A percentile compares a stretch with the other conserved stretches of the same genome.
Conservation (phyloP, 2,888 invertebrate genomes). For the Agonum fuliginosum region DNA sequence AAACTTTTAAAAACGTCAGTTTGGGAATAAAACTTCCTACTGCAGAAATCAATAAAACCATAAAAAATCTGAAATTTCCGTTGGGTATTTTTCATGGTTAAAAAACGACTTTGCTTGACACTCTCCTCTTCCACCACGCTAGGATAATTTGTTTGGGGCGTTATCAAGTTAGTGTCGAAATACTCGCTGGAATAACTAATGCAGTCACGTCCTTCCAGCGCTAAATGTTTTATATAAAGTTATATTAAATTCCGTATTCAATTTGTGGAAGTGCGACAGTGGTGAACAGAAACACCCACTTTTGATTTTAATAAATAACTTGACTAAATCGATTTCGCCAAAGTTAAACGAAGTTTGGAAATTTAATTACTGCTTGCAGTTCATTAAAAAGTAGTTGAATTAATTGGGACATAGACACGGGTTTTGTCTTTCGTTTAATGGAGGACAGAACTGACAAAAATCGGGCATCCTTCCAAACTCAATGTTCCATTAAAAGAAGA, state of each 20-base stretch:
- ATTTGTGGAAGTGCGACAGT: slow-evolving; percentile 24
- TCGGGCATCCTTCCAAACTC: neutral
- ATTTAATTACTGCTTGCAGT: slow-evolving; percentile 52
- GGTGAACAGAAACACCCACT: slow-evolving; percentile 10
- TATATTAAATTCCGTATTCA: slow-evolving; percentile 54
- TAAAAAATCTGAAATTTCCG: slow-evolving; percentile 24
- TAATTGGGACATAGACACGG: slow-evolving; percentile 48
- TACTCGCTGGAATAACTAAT: slow-evolving; percentile 49
- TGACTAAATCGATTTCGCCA: slow-evolving; percentile 37
- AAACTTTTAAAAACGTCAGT: neutral
- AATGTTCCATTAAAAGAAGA: neutral
- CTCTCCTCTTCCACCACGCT: neutral
- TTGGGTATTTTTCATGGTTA: slow-evolving; percentile 23
- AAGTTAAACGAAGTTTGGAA: slow-evolving; percentile 51
- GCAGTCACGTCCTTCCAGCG: slow-evolving; percentile 11
- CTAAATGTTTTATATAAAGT: slow-evolving; percentile 47
- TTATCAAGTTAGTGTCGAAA: slow-evolving; percentile 47
- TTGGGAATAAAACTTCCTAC: neutral
- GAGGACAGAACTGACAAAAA: slow-evolving; percentile 13
- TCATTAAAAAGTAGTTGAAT: slow-evolving; percentile 56
- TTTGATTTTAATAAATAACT: slow-evolving; percentile 55
- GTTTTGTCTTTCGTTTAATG: slow-evolving; percentile 47
- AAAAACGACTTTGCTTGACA: slow-evolving; percentile 5
- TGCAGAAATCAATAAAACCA: slow-evolving; percentile 8
- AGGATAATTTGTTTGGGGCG: slow-evolving; percentile 48